Evolutionary conservation across 2,113 vertebrate species (phyloP).

Genomic region (Caretta caretta): DNA sequence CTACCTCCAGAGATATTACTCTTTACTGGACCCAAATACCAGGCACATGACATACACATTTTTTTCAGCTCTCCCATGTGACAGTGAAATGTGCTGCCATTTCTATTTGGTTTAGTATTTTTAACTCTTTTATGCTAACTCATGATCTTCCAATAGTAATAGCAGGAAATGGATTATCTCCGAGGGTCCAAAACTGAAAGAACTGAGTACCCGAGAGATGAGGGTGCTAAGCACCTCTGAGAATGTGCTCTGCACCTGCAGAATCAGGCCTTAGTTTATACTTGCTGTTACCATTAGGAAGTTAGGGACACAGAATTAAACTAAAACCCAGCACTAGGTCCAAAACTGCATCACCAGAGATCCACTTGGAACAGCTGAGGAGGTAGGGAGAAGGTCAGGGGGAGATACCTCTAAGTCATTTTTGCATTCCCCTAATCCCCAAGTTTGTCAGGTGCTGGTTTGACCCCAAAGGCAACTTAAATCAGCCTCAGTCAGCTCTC

Average conservation of each 20-base stretch:
- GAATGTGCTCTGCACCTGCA: background rate
- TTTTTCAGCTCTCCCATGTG: background rate
- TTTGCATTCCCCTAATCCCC: background rate
- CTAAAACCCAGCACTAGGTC: background rate
- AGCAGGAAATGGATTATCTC: background rate
- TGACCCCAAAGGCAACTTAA: background rate
- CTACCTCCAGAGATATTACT: background rate
- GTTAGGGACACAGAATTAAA: background rate
- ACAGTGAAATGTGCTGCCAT: background rate
- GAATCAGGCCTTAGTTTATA: background rate
- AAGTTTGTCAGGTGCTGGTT: background rate
- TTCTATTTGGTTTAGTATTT: background rate
- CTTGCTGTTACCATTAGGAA: background rate
- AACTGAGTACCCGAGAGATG: background rate
- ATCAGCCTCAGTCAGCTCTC: background rate
- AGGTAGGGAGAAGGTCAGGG: background rate
- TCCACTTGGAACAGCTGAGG: background rate
- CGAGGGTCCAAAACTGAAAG: background rate
- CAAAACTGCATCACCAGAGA: background rate
- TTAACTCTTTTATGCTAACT: background rate
- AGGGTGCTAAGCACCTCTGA: background rate
- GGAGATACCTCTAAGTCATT: background rate
- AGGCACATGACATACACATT: background rate
- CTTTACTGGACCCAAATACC: background rate
- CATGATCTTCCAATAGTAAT: background rate